Evolutionary conservation across 2,113 vertebrate genomes (phyloP).

Genomic region (Riparia riparia): DNA sequence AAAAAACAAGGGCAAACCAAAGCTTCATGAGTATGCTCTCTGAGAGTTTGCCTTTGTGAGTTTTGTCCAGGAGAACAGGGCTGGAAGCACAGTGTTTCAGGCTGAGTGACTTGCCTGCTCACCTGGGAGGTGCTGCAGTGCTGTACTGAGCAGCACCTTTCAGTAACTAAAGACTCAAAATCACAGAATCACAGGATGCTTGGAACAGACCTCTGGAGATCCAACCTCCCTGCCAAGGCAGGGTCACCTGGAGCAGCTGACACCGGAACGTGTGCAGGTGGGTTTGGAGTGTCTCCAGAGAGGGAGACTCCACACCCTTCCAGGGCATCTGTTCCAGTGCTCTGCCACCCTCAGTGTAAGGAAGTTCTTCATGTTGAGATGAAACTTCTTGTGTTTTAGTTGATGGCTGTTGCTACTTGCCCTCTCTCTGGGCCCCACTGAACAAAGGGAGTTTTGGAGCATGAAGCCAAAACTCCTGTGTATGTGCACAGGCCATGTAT

Average conservation of each 20-base stretch:
- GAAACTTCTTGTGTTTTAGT: neutral
- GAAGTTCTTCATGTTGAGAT: neutral
- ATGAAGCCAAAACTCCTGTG: neutral
- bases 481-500: rapidly evolving
- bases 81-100: neutral
- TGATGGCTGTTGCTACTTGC: neutral
- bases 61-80: neutral
- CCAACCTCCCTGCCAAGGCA: neutral
- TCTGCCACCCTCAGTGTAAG: neutral
- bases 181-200: neutral
- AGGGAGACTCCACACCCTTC: neutral
- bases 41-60: neutral
- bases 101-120: neutral
- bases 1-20: neutral
- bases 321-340: neutral
- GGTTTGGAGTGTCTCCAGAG: neutral
- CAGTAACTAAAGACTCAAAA: neutral
- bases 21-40: neutral
- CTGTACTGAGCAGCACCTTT: rapidly evolving
- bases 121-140: neutral
- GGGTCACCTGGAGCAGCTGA: neutral
- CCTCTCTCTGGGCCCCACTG: too few species aligned
- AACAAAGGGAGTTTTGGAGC: neutral
- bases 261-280: neutral
- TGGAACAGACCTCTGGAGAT: neutral